Base-by-base conservation (phyloP, 2,797 vertebrate species). In the Schizopygopsis pylzovi region DNA sequence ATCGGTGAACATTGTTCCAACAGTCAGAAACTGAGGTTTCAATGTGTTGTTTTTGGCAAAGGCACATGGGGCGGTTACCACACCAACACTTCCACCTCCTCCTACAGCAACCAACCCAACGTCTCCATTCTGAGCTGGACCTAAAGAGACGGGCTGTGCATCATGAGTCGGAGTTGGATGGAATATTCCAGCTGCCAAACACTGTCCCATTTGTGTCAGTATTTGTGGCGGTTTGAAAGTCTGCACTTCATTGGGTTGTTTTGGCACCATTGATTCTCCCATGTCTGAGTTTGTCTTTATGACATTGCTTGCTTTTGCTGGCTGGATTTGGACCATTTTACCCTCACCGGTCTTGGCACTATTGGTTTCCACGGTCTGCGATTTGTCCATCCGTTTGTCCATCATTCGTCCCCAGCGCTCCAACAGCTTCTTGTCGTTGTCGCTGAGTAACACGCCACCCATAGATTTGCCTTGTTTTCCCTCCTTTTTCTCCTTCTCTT, bases 321-420 rank as follows among this genome's bases (percentile, higher is more conserved):
- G 88, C 90, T 90, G 90, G 71, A 86, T 47, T 76, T 85, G 90
- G 84, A 86, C 92, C 25, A 86, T 45, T n/a, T 88, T 92, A 52
- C 87, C 91, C 39, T 95, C 94, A 28, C 88, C 91, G 11, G 65
- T 88, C 78, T 93, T 94, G 25, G 83, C 77, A 22, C 85, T 86
- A 0, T 92, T 91, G 0, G 63, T 91, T 56, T 88, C 91, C 2
- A 59, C 75, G 1, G 89, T 87, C 25, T 91, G 93, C 15, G 88
- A 85, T 91, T 92, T 95, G 65, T 95, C 95, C n/a, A 18, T 91
- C 80, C 93, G 91, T 33, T 89, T 93, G 90, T 97, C 95, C 87
- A 95, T 96, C 97, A 99, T 98, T 83, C 95, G 95, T 59, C 94
- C 97, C 98, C 98, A 99, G 1, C 98, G 96, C 76, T 98, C 97